Base-by-base conservation (phyloP, 2,797 vertebrate genomes). In the Pangasius macronema region DNA sequence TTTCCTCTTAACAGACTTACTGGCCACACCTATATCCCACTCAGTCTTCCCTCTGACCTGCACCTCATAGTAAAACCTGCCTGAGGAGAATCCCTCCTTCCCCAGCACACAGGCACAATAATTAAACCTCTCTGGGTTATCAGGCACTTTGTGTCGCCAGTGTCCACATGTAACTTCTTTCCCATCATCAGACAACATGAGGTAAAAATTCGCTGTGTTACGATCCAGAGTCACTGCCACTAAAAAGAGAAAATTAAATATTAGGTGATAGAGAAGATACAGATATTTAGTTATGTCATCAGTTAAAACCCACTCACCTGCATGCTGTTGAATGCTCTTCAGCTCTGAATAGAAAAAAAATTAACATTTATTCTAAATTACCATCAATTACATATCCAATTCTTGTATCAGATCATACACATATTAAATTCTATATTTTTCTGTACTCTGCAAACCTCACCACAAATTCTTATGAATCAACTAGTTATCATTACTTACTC, bases 1-100 rank as follows among this genome's bases (percentile, higher is more conserved):
- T 1, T 84, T 90, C 57, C 77, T 89, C 24, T 85, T 87, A 42
- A 83, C 46, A 0, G 88, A 85, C 46, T 70, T 76, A 7, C 0
- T 83, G 80, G 3, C 83, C 33, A 88, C 63, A 39, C 89, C 86
- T 59, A 87, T 42, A 75, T 73, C 80, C 89, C 89, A 88, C 0
- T 39, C 7, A 0, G 72, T 67, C 49, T 84, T 88, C 24, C 67
- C 16, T 1, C 57, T 76, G 16, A 90, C 82, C 67, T 86, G 63
- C 1, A 75, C 39, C 72, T 75, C 82, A 87, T 87, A 89, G 80
- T 88, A 88, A 85, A 77, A 86, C 33, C 77, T 85, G 24, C 88
- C 18, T 16, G 46, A n/a, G 59, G 4, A 82, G 36, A 39, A 86
- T 11, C 9, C n/a, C 20, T 8, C 5, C 16, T 1, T 55, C 67